These are phyloP conservation scores for Pyrocoelia pectoralis DNA, from an alignment of 2,888 invertebrate species.

Conservation along the genomic window DNA sequence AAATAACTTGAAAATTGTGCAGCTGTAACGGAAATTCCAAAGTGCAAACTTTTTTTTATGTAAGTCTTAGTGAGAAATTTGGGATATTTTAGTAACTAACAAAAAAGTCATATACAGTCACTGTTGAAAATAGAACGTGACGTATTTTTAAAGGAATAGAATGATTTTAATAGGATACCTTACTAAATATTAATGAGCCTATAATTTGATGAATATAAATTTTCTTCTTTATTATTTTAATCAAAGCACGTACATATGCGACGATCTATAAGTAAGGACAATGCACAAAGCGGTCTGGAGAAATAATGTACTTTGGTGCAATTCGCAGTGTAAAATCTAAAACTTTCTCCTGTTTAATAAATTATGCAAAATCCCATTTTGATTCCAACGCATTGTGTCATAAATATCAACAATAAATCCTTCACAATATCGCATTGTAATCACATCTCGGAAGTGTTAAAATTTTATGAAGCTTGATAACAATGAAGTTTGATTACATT, in stretches of 20 bases:
- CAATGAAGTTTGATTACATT: too few species aligned
- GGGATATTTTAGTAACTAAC: background rate
- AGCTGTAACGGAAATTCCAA: slow-evolving; percentile 5
- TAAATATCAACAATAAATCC: slow-evolving; percentile 23
- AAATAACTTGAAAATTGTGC: background rate
- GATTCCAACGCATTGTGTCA: slow-evolving; percentile 18
- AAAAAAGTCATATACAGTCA: background rate
- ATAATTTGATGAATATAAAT: too few species aligned
- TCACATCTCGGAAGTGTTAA: slow-evolving; percentile 19
- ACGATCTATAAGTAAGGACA: too few species aligned
- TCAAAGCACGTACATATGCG: too few species aligned
- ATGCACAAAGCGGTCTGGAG: too few species aligned
- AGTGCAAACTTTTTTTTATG: slow-evolving; percentile 5
- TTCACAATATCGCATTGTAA: slow-evolving; percentile 24
- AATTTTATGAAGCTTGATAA: background rate
- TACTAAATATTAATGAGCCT: too few species aligned
- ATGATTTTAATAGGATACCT: too few species aligned
- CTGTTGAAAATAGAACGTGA: background rate
- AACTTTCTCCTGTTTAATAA: slow-evolving; percentile 16
- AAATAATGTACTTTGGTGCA: too few species aligned
- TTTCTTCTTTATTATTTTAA: too few species aligned
- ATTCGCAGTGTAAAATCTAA: background rate
- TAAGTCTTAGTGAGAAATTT: background rate
- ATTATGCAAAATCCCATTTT: slow-evolving; percentile 30
- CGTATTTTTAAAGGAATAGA: too few species aligned